Evolutionary conservation across 1,140 invertebrate species (phyloP), one percentile per base, ranked within the genome.

Genomic region (Nautilus pompilius): DNA sequence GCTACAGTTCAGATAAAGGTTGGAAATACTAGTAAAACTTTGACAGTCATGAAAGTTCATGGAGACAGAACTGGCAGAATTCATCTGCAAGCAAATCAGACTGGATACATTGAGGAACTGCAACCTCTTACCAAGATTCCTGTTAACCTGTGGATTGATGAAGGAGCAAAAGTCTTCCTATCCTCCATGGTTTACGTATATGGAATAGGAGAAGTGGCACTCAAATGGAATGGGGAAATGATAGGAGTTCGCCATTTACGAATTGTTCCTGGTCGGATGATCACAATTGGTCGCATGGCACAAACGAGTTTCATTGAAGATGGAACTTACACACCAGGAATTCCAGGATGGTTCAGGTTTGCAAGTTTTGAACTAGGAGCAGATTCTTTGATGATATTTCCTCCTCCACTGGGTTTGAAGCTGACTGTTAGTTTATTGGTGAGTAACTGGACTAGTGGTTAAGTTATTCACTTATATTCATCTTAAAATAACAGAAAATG

Each of bases 201-300:
- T 4, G 75, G 75, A 20, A 17, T 54, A n/a, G 75, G 75, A 17
- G 66, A 77, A 41, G 67, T 75, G 22, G 75, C 75, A 24, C 65
- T 77, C 15, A 70, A 66, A 36, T 77, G 75, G 75, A 70, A 75
- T 58, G 75, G 75, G 32, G 75, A 75, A 60, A 67, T 75, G 32
- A 69, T 77, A 17, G 75, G 75, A 20, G 71, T 73, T 2, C 54
- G 64, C 5, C 73, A 77, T 48, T 49, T 77, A 48, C 69, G 75
- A 41, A 75, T 77, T 28, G 69, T 74, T 17, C 71, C 75, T 17
- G 75, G 75, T 2, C 48, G 71, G 20, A 67, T 68, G 10, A 71
- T 75, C 33, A 62, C 58, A 46, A 68, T 77, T 28, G 69, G 72
- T n/a, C 66, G 46, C 20, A 58, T 57, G n/a, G 73, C 75, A 17